Conservation (phyloP, 2,888 invertebrate species). For the Morpho helenor region DNA sequence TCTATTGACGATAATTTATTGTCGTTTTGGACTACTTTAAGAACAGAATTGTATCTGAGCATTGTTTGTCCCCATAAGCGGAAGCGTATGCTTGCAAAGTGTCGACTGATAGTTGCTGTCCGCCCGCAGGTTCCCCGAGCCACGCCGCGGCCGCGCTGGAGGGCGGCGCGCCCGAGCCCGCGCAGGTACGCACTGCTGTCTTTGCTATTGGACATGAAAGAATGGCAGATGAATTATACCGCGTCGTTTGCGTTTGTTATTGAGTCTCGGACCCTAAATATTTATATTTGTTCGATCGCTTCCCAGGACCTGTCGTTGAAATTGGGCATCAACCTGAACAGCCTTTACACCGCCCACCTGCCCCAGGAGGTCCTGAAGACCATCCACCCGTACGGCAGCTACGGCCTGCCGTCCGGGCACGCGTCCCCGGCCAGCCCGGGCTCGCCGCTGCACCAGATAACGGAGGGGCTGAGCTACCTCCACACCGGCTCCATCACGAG, state of each 20-base stretch:
- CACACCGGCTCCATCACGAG: constrained; percentile 86
- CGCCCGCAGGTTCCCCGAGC: constrained; percentile 48
- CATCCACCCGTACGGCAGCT: constrained; percentile 52
- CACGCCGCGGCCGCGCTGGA: constrained; percentile 49
- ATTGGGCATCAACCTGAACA: constrained; percentile 74
- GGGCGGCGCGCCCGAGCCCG: constrained; percentile 61
- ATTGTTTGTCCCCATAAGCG: too few relatives aligned
- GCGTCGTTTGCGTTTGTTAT: neutral
- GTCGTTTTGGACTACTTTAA: too few relatives aligned
- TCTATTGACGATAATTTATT: too few relatives aligned
- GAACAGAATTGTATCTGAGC: too few relatives aligned
- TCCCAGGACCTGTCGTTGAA: constrained; percentile 71
- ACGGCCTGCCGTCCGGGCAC: constrained; percentile 43
- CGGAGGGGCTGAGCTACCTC: constrained; percentile 84
- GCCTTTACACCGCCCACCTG: constrained; percentile 45
- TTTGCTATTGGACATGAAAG: neutral
- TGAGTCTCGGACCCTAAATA: too few relatives aligned
- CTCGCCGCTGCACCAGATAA: constrained; percentile 82
- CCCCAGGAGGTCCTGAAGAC: constrained; percentile 53
- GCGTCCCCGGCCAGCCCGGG: constrained; percentile 50
- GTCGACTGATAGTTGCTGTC: neutral
- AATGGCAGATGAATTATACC: neutral
- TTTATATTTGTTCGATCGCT: neutral
- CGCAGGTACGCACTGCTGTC: constrained; percentile 5
- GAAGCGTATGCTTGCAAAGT: too few relatives aligned